Base-by-base conservation (phyloP, 2,888 invertebrate genomes). In the Linnaemya vulpina region DNA sequence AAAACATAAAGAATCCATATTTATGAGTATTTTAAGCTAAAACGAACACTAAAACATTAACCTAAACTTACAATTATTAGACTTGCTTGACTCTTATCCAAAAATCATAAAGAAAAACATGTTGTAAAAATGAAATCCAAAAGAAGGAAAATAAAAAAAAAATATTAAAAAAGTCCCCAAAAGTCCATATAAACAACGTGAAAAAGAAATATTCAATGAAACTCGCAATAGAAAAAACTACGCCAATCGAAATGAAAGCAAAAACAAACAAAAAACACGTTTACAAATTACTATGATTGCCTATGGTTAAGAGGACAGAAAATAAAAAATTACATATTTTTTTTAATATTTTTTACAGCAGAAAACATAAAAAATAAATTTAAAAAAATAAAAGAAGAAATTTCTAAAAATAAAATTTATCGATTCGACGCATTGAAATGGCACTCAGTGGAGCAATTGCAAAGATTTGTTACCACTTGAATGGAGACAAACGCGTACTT, bases 391-490 rank as follows among this genome's bases (percentile, higher is more conserved):
- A 63, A 67, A 70, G 15, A 43, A 43, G 11, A 46, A 75, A 75
- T 83, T 86, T 82, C 86, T 85, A 87, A 87, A 87, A 87, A 86
- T 85, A 86, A 86, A 90, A 90, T 90, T 90, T 90, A 90, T 90
- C 88, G 90, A 91, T 90, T 90, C 89, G 90, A 89, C 90, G 90
- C 90, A 90, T 89, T 89, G 90, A 90, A 91, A 90, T 91, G 89
- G 91, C 91, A 90, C 90, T 90, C 90, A 87, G 86, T 84, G 91
- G 90, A 88, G 90, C 91, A 89, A 91, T 90, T 90, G 87, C 87
- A 88, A 90, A 91, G 90, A 90, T 87, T 87, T 87, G 87, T 87
- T 86, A 51, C 85, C 87, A 85, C 82, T 85, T 79, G 81, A 84
- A 84, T 85, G 81, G 82, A 85, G 86, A 83, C 83, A 82, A 82